Base-by-base conservation (phyloP, 2,888 invertebrate genomes). In the Cataglyphis albicans region DNA sequence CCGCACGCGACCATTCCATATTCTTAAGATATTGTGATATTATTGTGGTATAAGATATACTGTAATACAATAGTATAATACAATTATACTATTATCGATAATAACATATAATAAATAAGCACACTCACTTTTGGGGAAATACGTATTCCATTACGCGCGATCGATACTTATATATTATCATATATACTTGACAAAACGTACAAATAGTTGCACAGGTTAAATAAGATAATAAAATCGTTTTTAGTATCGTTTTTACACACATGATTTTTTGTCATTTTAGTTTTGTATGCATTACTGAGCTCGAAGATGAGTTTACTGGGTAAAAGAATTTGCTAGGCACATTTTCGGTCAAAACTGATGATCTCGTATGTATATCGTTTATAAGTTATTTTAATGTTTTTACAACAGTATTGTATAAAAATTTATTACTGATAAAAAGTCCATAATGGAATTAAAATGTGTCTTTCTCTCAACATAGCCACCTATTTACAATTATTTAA, bases 1-100 rank as follows among this genome's bases (percentile, higher is more conserved):
- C 55, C 21, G 63, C 61, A 86, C 25, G n/a, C 57, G 12, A 85
- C 84, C 84, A 89, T 87, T 88, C 82, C 88, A 64, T 25, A 61
- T 57, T 38, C 10, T 38, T 41, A 48, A 52, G 52, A 73, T 78
- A 75, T 81, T 87, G 84, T 88, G 84, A 89, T 84, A 86, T 32
- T 75, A 75, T 7, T 44, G 15, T 32, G n/a, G 55, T 52, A 38
- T 55, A 55, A 25, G 25, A 38, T 7, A 18, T 61, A 32, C 21
- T 41, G 21, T 57, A 21, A 21, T 21, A 21, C 21, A 21, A 21
- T 21, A 21, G 21, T 21, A 38, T 25, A 32, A 32, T 70, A 35
- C 35, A 35, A 6, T 35, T 32, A 32, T 73, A 68, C 29, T 55
- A 68, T 59, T 82, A 57, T 68, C 25, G 29, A 52, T 44, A 29